These are phyloP conservation scores for Trogon surrucura DNA, from an alignment of 2,113 vertebrate genomes.

Conservation along the genomic window DNA sequence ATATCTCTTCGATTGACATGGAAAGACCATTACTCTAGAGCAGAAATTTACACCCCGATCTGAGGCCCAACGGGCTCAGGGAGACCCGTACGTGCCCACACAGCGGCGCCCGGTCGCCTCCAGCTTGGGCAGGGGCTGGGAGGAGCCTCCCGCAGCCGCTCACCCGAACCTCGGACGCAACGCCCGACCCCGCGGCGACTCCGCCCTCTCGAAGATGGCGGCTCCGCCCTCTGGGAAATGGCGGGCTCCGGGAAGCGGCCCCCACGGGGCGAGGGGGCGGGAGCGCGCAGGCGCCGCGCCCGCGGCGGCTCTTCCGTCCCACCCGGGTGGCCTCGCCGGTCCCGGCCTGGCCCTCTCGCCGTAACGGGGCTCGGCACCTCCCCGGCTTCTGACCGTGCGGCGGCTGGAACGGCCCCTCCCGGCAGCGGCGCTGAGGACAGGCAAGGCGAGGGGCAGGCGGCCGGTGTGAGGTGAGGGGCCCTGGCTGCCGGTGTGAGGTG, in stretches of 20 bases:
- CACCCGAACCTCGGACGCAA: accelerated
- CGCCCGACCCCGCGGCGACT: no score
- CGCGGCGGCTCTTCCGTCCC: neutral
- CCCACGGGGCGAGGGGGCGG: neutral
- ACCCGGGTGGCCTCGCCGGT: accelerated
- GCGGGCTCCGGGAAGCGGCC: neutral
- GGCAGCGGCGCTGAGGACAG: neutral
- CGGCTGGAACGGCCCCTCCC: neutral
- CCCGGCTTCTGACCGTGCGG: accelerated
- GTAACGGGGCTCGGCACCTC: neutral
- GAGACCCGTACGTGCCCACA: no score
- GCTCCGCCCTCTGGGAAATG: neutral
- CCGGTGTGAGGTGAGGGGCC: no score
- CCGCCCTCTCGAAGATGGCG: no score
- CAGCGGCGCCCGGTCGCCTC: no score
- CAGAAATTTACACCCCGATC: accelerated
- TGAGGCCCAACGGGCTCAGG: accelerated
- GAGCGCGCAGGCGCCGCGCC: conserved; percentile 6
- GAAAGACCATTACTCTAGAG: neutral
- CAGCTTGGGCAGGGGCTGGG: accelerated
- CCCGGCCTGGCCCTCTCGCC: accelerated
- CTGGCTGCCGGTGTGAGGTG: no score
- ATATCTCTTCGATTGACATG: neutral
- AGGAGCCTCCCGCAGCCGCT: accelerated
- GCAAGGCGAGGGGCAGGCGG: neutral